Base-by-base conservation (phyloP, 1,140 invertebrate genomes). In the Acromyrmex echinatior region DNA sequence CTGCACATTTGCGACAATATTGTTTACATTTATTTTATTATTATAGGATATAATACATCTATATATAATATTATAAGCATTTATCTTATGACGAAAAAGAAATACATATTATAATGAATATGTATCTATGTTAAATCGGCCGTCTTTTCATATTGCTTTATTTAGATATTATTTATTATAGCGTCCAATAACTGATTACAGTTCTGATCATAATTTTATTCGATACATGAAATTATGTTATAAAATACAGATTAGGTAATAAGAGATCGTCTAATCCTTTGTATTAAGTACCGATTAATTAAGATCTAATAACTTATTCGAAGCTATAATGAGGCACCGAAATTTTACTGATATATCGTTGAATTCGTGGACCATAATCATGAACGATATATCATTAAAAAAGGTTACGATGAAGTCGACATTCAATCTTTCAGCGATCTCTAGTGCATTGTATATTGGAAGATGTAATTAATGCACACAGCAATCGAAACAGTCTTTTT, bases 241-340 rank as follows among this genome's bases (percentile, higher is more conserved):
- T 31, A 53, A 51, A 68, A 21, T 25, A 39, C 3, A 68, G 49
- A 68, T 80, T 3, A 28, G 7, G 31, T 56, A 63, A 65, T 49
- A 31, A 63, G 10, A 65, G 76, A 63, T 78, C 25, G 25, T 2
- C 39, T 51, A 56, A 80, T 53, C 16, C 45, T 31, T 66, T 28
- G 14, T 18, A 53, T 80, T 21, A 21, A 80, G 14, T 73, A 60
- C 28, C 60, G 21, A 82, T 73, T 82, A 82, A 82, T 82, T 73
- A 14, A 25, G 25, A 25, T 9, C 31, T 73, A 73, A 82, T 82
- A 14, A 2, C 18, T 82, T 53, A 73, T 39, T 60, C 25, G 21
- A 25, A 10, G 16, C 12, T 31, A 80, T 68, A 53, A 68, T 10
- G 77, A 60, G 31, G 35, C 39, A 49, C 3, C 31, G 35, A 51